These are phyloP conservation scores for Lipotes vexillifer DNA, from an alignment of 2,113 vertebrate species.

Conservation along the genomic window DNA sequence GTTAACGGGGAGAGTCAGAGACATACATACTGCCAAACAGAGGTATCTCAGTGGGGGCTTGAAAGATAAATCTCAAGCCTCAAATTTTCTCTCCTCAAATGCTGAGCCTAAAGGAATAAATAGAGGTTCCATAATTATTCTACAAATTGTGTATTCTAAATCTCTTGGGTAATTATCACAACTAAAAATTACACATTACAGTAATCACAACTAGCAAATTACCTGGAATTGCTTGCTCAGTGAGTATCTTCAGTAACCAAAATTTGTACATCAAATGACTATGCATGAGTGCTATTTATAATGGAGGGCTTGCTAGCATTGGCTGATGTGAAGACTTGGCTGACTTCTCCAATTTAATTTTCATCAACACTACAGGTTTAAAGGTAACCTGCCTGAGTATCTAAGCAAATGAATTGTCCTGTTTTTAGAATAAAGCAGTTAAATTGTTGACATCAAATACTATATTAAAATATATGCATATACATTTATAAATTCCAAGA, in stretches of 20 bases:
- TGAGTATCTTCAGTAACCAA: conserved; percentile 45
- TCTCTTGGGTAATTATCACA: conserved; percentile 61
- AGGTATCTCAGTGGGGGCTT: not conserved
- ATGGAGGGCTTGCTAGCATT: conserved; percentile 1
- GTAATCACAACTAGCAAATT: conserved; percentile 65
- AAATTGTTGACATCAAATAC: not conserved
- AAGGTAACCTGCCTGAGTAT: not conserved
- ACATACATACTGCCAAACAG: not conserved
- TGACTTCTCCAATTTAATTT: conserved; percentile 57
- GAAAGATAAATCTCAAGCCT: conserved; percentile 4
- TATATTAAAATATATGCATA: not conserved
- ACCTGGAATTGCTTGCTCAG: conserved; percentile 62
- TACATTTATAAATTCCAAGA: not conserved
- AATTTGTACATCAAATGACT: conserved; percentile 59
- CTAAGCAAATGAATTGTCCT: not conserved
- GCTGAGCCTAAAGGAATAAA: conserved; percentile 49
- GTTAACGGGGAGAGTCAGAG: not conserved
- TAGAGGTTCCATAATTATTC: conserved; percentile 50
- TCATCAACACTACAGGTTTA: conserved; percentile 4
- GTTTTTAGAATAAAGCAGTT: not conserved
- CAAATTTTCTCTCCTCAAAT: not conserved
- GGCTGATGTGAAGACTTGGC: not conserved
- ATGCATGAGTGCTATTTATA: conserved; percentile 56
- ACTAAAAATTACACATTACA: conserved; percentile 62
- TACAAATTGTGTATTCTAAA: conserved; percentile 52